These are phyloP conservation scores for Ctenicera cuprea DNA, from an alignment of 2,888 invertebrate genomes.

Conservation along the genomic window DNA sequence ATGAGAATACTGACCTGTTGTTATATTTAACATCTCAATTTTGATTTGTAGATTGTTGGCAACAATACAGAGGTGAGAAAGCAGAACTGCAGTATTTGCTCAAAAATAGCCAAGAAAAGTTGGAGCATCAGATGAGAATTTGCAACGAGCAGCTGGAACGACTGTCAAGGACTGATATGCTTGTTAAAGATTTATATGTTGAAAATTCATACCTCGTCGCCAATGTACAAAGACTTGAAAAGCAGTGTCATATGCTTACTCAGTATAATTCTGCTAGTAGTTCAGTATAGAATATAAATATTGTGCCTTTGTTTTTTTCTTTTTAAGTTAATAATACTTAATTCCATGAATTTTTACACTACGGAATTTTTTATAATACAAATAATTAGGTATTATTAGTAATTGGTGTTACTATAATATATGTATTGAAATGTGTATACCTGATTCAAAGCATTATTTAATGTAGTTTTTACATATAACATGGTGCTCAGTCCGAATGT, in stretches of 20 bases:
- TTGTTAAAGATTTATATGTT: slow-evolving; percentile 88
- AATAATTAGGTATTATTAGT: neutral
- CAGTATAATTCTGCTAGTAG: slow-evolving; percentile 70
- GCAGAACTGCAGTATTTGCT: slow-evolving; percentile 74
- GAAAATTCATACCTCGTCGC: slow-evolving; percentile 88
- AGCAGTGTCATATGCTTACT: slow-evolving; percentile 74
- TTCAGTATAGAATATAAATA: slow-evolving; percentile 62
- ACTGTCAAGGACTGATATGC: slow-evolving; percentile 82
- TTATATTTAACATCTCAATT: neutral
- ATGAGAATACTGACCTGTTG: no score
- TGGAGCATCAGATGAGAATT: slow-evolving; percentile 75
- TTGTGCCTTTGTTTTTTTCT: slow-evolving; percentile 44
- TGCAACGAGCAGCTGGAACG: slow-evolving; percentile 79
- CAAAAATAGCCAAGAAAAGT: slow-evolving; percentile 74
- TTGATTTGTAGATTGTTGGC: slow-evolving; percentile 72
- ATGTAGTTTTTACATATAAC: slow-evolving; percentile 17
- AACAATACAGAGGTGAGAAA: slow-evolving; percentile 76
- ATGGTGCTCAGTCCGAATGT: slow-evolving; percentile 16
- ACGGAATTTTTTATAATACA: slow-evolving; percentile 17
- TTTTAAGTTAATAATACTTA: slow-evolving; percentile 1
- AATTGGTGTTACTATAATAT: slow-evolving; percentile 17
- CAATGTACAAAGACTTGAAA: slow-evolving; percentile 77
- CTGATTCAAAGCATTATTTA: slow-evolving; percentile 16
- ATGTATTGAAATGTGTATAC: slow-evolving; percentile 18
- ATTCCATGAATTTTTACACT: slow-evolving; percentile 13